Base-by-base conservation (phyloP, 2,113 vertebrate genomes). In the Carollia perspicillata region DNA sequence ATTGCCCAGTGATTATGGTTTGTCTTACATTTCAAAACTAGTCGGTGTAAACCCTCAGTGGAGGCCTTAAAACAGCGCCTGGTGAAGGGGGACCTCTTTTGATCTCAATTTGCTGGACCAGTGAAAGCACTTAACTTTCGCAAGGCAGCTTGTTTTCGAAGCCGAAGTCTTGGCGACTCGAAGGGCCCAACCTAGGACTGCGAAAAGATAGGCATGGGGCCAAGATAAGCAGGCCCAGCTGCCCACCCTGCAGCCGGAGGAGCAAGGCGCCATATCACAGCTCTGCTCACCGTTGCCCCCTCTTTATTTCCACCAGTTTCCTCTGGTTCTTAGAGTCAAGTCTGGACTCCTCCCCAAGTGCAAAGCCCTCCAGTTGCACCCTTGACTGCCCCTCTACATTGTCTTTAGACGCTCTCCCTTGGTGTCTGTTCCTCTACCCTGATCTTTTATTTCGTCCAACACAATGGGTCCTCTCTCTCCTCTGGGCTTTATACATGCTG, bases 11-110 rank as follows among this genome's bases (percentile, higher is more conserved):
- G 97, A 97, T 98, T 98, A 97, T 84, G 91, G 91, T 96, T 85
- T 91, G 91, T 96, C 97, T 97, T 96, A 90, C 53, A 66, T 95
- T 97, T 97, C 95, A 97, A 97, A 97, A 97, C 63, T 17, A 86
- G 92, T 89, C 58, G 6, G 22, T 87, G 87, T 88, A 90, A 96
- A 94, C 66, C 80, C 96, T 97, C 97, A 77, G 83, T 37, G 86
- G 96, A 93, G 89, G 92, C 95, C 94, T 97, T 96, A 96, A 91
- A 91, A 89, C 95, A 69, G 85, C 1, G 12, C 83, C 93, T 35
- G 91, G 85, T 86, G 93, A 51, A 88, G 44, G 75, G 96, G 79
- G 94, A 87, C 65, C 79, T 89, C 96, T 96, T 97, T 84, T 85
- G 94, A 96, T 97, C 86, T 95, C 30, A 22, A n/a, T 86, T 92